Evolutionary conservation across 1,140 invertebrate genomes (phyloP).

Genomic region (Megathymus violae): DNA sequence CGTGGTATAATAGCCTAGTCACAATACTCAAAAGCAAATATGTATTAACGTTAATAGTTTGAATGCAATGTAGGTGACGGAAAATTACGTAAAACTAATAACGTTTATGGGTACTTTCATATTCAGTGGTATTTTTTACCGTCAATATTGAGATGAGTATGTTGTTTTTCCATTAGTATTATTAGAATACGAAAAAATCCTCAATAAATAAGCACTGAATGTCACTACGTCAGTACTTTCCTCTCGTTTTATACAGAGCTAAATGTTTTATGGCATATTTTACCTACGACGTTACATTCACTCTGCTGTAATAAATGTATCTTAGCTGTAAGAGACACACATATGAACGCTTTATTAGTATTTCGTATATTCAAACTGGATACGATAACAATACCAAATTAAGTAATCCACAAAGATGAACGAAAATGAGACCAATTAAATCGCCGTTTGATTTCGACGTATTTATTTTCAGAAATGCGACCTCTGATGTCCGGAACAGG

Average conservation of each 20-base stretch:
- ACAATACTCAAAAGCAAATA: too few relatives aligned
- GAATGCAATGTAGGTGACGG: too few relatives aligned
- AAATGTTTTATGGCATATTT: slow-evolving; percentile 33
- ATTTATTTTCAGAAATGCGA: slow-evolving; percentile 77
- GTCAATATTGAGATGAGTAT: background rate
- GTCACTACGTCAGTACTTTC: slow-evolving; percentile 1
- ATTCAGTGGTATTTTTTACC: slow-evolving; percentile 7
- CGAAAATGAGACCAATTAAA: slow-evolving; percentile 74
- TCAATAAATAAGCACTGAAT: slow-evolving; percentile 21
- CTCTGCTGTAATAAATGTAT: slow-evolving; percentile 20
- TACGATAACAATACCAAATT: slow-evolving; percentile 56
- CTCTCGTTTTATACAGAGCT: slow-evolving; percentile 21
- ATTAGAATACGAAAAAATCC: slow-evolving; percentile 17
- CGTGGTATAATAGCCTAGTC: too few relatives aligned
- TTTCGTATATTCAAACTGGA: slow-evolving; percentile 24
- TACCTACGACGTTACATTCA: slow-evolving; percentile 23
- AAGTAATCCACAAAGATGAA: slow-evolving; percentile 69
- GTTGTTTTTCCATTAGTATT: slow-evolving; percentile 25
- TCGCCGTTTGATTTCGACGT: slow-evolving; percentile 71
- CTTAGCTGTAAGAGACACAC: background rate
- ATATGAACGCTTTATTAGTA: slow-evolving; percentile 15
- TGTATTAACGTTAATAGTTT: too few relatives aligned
- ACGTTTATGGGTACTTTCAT: slow-evolving; percentile 18
- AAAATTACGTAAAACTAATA: background rate
- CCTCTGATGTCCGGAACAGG: slow-evolving; percentile 74